Base-by-base conservation (phyloP, 2,797 vertebrate species). In the Lophotriccus pileatus region DNA sequence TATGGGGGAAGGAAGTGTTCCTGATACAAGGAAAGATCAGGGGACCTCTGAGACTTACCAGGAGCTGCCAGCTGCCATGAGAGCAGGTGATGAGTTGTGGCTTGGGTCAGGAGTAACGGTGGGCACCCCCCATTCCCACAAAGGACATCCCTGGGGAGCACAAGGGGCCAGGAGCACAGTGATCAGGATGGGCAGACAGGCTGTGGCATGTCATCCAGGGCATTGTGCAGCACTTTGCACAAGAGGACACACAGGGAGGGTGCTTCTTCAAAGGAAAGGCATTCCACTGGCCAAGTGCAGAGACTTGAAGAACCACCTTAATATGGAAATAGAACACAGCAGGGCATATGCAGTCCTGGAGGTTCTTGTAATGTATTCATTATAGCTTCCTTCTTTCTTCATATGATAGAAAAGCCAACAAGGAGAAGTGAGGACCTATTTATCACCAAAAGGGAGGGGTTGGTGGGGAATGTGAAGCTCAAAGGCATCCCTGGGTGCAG, bases 121-220 rank as follows among this genome's bases (percentile, higher is more conserved):
- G 17, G 7, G 14, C 37, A 34, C 8, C 4, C 9, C 32, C 2
- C 30, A 19, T 32, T 6, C 12, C 28, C 50, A 16, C 24, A 10
- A 30, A 44, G 20, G 36, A 5, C 37, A 77, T 58, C 28, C 10
- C 43, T 58, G 50, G 14, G 16, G 23, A 50, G 9, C 6, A 2
- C 0, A 0, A 76, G 9, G 0, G 1, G 25, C 21, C 21, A 32
- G 6, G 23, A 37, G 4, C 9, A n/a, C 55, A 56, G 27, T 14
- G 46, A 21, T 14, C 25, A 16, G 34, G 34, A 16, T 50, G 36
- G 9, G 9, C 32, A 43, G 62, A 37, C 32, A 69, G 62, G 32
- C 34, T 10, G 7, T 7, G 62, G 7, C 7, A 7, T 6, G 15
- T 32, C 12, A 32, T 12, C 19, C 36, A 27, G 27, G 23, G 43